These are phyloP conservation scores for Mus minutoides DNA, from an alignment of 2,797 vertebrate genomes.

Conservation along the genomic window DNA sequence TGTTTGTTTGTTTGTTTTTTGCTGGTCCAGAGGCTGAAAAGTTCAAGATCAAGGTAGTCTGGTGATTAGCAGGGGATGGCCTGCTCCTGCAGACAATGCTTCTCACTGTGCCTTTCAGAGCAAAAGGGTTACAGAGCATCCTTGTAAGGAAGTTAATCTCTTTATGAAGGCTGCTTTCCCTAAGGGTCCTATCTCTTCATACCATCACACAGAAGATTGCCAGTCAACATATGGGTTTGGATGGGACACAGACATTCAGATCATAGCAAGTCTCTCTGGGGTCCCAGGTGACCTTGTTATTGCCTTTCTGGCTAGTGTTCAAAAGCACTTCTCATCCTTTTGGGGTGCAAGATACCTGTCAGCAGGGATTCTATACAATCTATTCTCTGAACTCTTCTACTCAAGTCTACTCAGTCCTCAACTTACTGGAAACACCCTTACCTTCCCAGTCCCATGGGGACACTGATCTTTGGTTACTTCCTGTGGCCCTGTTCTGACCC, in stretches of 20 bases:
- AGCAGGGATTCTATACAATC: not conserved
- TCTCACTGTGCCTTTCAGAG: not conserved
- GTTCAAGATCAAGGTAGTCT: not conserved
- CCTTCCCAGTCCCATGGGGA: not conserved
- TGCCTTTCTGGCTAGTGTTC: not conserved
- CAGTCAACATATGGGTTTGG: not conserved
- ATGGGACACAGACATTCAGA: not conserved
- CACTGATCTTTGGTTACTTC: not conserved
- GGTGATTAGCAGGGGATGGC: not conserved
- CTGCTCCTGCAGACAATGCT: not conserved
- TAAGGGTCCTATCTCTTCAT: not conserved
- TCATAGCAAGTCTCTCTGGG: not conserved
- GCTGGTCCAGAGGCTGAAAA: not conserved
- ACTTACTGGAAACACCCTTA: not conserved
- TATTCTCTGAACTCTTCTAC: not conserved
- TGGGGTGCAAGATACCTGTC: not conserved
- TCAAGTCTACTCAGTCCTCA: not conserved
- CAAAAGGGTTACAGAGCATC: not conserved
- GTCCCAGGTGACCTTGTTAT: not conserved
- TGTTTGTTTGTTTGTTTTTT: conserved; percentile 29
- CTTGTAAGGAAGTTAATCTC: not conserved
- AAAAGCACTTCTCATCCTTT: not conserved
- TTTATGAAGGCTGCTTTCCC: not conserved
- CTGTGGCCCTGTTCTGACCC: not conserved
- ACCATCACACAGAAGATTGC: not conserved